Evolutionary conservation across 1,140 invertebrate species (phyloP).

Genomic region (Coenobita brevimanus): DNA sequence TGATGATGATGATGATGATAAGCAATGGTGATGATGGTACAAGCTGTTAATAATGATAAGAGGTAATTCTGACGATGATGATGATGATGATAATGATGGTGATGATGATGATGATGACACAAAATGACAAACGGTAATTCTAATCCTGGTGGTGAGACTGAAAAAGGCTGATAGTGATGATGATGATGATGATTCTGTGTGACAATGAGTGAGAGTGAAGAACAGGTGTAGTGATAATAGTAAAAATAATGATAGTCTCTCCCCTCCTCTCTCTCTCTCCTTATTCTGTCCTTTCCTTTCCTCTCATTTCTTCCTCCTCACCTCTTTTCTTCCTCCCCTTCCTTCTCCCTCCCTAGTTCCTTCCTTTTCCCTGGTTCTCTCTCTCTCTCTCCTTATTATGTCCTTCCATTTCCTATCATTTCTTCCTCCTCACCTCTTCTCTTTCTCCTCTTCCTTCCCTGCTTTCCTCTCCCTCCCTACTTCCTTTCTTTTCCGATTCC

Average conservation of each 20-base stretch:
- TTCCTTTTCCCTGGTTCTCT: not conserved
- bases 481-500: not conserved
- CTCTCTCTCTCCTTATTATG: not conserved
- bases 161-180: no score
- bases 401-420: not conserved
- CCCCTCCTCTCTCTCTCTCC: not conserved
- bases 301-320: not conserved
- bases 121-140: no score
- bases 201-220: not conserved
- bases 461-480: not conserved
- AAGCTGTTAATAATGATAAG: no score
- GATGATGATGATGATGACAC: no score
- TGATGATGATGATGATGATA: no score
- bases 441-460: slow-evolving; percentile 6
- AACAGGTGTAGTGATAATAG: not conserved
- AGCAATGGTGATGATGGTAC: no score
- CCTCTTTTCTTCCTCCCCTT: not conserved
- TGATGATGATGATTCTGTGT: no score
- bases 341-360: not conserved
- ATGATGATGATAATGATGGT: no score
- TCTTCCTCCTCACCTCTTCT: not conserved
- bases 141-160: no score
- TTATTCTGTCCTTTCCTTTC: not conserved
- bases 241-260: not conserved
- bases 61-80: no score